Percentiles rank a stretch among this genome's conserved stretches.
Conservation (phyloP, 2,888 invertebrate genomes). For the Balanococcus diminutus region DNA sequence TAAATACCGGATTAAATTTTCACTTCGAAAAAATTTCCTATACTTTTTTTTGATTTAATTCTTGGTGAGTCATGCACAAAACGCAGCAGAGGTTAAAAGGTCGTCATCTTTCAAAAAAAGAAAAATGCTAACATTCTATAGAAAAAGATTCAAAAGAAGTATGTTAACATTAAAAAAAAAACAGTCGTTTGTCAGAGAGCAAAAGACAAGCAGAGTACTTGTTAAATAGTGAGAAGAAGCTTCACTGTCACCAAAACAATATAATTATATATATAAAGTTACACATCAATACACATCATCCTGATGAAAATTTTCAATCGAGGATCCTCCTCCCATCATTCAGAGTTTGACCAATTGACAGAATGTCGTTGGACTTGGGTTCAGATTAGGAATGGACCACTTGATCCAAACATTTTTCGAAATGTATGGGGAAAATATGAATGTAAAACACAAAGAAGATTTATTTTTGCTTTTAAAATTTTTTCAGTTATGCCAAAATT, state of each 20-base stretch:
- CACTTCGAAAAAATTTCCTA: background rate
- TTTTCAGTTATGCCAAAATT: no score
- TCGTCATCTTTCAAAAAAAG: background rate
- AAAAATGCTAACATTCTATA: background rate
- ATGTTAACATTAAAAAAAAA: constrained; percentile 26
- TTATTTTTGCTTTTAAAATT: no score
- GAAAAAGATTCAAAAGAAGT: constrained; percentile 26
- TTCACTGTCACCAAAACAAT: constrained; percentile 50
- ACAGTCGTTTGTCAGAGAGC: constrained; percentile 44
- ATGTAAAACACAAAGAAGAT: no score
- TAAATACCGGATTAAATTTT: background rate
- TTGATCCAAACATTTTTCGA: no score
- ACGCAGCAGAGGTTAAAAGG: constrained; percentile 31
- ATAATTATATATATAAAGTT: background rate
- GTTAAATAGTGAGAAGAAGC: constrained; percentile 55
- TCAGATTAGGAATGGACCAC: no score
- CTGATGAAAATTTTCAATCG: background rate
- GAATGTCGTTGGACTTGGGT: no score
- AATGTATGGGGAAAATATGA: no score
- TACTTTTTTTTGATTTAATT: background rate
- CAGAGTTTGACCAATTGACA: no score
- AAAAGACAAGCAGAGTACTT: constrained; percentile 55
- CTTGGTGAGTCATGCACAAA: constrained; percentile 37
- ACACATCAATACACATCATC: constrained; percentile 28
- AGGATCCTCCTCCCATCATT: background rate